Base-by-base conservation (phyloP, 1,140 invertebrate genomes). In the Pissodes strobi region DNA sequence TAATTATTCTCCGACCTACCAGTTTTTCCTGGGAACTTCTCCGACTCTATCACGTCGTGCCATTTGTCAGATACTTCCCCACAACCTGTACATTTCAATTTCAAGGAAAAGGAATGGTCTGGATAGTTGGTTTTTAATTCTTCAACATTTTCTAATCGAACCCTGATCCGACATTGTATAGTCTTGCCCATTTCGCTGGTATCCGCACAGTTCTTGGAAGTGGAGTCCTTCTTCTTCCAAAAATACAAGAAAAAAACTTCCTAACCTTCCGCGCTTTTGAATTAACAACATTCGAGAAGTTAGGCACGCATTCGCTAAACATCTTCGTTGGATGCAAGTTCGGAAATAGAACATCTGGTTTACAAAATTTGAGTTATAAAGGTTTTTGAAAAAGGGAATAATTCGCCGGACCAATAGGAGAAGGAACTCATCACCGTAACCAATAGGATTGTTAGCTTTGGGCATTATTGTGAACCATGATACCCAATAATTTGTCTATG, bases 11-110 rank as follows among this genome's bases (percentile, higher is more conserved):
- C 81, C 2, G 86, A 88, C 76, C 88, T 83, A 48, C 91, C 85
- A 87, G 87, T 82, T 88, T 88, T 67, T 69, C 87, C 61, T 70
- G 83, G 86, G n/a, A 83, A 79, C 51, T 81, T 86, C 48, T 92
- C 89, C 17, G 83, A 81, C 69, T 90, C 84, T 0, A 82, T 87
- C 4, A 91, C 79, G 71, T 93, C 92, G 70, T 91, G 87, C 85
- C 90, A 94, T 76, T 93, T 92, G 2, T 89, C 84, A 0, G 90
- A 86, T 34, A 80, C 79, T 80, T 95, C 91, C 0, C 90, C 88
- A 74, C 93, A 96, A 73, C 87, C 92, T 23, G 81, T 82, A 74
- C 93, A 96, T 70, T 85, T 87, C 6, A 95, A 73, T 78, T 89
- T 90, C 0, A 91, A 64, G 55, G 86, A 86, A 82, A 86, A 91